These are phyloP conservation scores for Ostrea edulis DNA, from an alignment of 1,140 invertebrate genomes.

Conservation along the genomic window DNA sequence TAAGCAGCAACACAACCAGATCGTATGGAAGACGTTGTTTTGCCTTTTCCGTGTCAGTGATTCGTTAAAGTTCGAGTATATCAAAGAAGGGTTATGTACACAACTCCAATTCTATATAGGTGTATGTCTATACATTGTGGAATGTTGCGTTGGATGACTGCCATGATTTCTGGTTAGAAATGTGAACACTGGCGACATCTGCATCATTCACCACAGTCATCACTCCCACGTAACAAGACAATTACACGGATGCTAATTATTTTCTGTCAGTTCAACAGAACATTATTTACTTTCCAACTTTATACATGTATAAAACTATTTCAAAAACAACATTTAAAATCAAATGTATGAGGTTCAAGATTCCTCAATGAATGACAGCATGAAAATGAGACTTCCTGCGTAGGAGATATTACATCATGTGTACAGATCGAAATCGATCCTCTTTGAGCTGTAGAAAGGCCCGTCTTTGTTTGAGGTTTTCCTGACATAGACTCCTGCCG, in stretches of 20 bases:
- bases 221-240: no score
- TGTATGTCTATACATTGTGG: neutral
- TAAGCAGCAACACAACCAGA: neutral
- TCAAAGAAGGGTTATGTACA: neutral
- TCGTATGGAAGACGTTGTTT: neutral
- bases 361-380: neutral
- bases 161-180: neutral
- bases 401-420: constrained; percentile 61
- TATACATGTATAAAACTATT: no score
- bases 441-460: constrained; percentile 91
- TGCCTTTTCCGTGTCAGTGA: neutral
- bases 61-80: neutral
- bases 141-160: neutral
- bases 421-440: constrained; percentile 96
- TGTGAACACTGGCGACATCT: neutral
- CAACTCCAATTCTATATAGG: neutral
- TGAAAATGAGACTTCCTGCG: neutral
- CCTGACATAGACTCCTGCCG: constrained; percentile 84
- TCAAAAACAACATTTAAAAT: no score
- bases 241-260: no score
- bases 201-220: neutral
- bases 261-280: no score
- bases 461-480: constrained; percentile 85
- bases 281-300: no score
- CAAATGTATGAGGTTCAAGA: no score